Evolutionary conservation across 1,140 invertebrate genomes (phyloP).

Genomic region (Drosophila guanche): DNA sequence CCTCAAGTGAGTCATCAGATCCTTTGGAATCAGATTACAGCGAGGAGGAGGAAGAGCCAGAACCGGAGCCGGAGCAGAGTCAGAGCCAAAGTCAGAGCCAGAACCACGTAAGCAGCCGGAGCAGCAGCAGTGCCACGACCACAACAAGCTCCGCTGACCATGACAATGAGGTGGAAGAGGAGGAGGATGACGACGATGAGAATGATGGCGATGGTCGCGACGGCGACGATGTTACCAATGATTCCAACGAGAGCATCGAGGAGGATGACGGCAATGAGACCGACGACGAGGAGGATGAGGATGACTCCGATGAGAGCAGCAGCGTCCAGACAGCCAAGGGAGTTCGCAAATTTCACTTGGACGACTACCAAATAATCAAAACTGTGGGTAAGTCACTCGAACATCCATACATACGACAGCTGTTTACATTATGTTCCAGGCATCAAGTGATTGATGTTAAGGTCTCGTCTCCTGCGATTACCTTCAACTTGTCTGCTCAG

Average conservation of each 20-base stretch:
- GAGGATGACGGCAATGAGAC: constrained; percentile 79
- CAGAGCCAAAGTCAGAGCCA: constrained; percentile 24
- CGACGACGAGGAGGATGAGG: constrained; percentile 75
- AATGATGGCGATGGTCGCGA: constrained; percentile 54
- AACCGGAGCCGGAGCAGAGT: constrained; percentile 38
- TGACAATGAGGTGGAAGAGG: constrained; percentile 46
- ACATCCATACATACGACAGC: no score
- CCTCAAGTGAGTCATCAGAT: constrained; percentile 80
- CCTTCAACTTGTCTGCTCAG: constrained; percentile 48
- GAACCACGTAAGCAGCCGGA: constrained; percentile 29
- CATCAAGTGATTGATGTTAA: constrained; percentile 49
- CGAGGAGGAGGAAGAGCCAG: constrained; percentile 64
- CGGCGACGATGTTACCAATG: constrained; percentile 60
- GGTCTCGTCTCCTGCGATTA: constrained; percentile 8
- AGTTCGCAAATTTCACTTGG: constrained; percentile 88
- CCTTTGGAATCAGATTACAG: constrained; percentile 79
- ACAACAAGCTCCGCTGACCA: constrained; percentile 42
- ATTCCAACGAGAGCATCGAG: constrained; percentile 71
- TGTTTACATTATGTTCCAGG: constrained; percentile 25
- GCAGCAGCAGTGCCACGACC: constrained; percentile 53
- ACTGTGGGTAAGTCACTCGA: constrained; percentile 88
- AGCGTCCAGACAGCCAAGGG: constrained; percentile 87
- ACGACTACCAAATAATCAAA: constrained; percentile 91
- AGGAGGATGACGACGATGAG: constrained; percentile 58
- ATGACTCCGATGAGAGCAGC: constrained; percentile 81